Base-by-base conservation (phyloP, 2,888 invertebrate genomes). In the Chloromyia formosa region DNA sequence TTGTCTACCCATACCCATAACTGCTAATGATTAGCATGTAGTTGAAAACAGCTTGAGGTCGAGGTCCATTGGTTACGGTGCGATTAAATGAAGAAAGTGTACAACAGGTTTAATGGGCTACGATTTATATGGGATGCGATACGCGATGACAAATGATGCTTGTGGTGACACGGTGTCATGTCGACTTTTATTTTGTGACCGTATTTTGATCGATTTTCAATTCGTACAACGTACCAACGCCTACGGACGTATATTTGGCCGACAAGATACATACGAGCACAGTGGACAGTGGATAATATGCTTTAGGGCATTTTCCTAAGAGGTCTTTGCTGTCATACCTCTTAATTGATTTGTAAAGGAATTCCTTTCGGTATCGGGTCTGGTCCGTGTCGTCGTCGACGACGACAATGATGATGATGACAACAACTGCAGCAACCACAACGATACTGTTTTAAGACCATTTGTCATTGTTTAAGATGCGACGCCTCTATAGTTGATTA, bases 271-370 rank as follows among this genome's bases (percentile, higher is more conserved):
- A 56, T 18, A 3, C n/a, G 56, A 18, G 18, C 53, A n/a, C 18
- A 18, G 27, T 20, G 56, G 71, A 20, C 56, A 42, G 23, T 10
- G 18, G 27, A 35, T 35, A 23, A 14, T 9, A 54, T 54, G 54
- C 20, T 54, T 56, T 23, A 16, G 71, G 42, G 71, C 71, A 58
- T 40, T 71, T 58, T n/a, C 23, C 56, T 56, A 54, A 54, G 27
- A 22, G 69, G 53, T 54, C 56, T 7, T 35, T 56, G 71, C 56
- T 71, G 71, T 58, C 71, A 56, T 56, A 54, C 69, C 54, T 35
- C 73, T 77, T 77, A 77, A 77, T 77, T 77, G 76, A 77, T 77
- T 77, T 77, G 76, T 77, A 77, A 77, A 73, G 71, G 72, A 77
- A 77, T 76, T 73, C 73, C 73, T 72, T 74, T 75, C 62, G 40